Percentiles rank a stretch among this genome's conserved stretches.
Evolutionary conservation across 2,113 vertebrate species (phyloP).

Genomic region (Drymodes brunneopygia): DNA sequence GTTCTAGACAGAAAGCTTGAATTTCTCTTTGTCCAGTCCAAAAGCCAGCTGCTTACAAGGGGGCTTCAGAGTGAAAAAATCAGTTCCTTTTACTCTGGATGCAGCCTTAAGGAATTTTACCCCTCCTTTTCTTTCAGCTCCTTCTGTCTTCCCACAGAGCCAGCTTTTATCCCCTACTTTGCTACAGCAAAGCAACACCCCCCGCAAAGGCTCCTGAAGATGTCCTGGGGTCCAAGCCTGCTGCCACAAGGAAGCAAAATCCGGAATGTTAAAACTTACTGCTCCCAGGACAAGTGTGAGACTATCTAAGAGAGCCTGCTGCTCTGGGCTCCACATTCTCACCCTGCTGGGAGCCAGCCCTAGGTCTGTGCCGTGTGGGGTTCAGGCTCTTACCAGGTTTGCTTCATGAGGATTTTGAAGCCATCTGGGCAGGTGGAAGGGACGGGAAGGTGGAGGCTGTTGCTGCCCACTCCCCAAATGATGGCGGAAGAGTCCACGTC

Average conservation of each 20-base stretch:
- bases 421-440: slow-evolving; percentile 97
- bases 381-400: slow-evolving; percentile 87
- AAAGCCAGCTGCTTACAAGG: neutral
- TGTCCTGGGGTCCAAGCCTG: neutral
- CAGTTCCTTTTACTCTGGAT: neutral
- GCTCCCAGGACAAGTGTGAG: neutral
- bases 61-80: neutral
- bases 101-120: neutral
- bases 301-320: neutral
- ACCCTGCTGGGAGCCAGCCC: neutral
- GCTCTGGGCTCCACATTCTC: neutral
- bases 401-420: slow-evolving; percentile 99
- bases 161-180: neutral
- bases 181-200: neutral
- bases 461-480: slow-evolving; percentile 98
- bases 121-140: neutral
- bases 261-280: neutral
- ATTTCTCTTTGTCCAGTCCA: neutral
- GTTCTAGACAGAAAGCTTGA: neutral
- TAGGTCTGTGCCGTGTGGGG: neutral
- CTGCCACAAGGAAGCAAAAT: neutral
- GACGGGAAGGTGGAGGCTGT: slow-evolving; percentile 96
- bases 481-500: slow-evolving; percentile 98
- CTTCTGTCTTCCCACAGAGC: neutral
- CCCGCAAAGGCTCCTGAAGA: neutral